phyloP scores from a whole-genome alignment of 1,140 invertebrate genomes.

The Drosophila ficusphila region DNA sequence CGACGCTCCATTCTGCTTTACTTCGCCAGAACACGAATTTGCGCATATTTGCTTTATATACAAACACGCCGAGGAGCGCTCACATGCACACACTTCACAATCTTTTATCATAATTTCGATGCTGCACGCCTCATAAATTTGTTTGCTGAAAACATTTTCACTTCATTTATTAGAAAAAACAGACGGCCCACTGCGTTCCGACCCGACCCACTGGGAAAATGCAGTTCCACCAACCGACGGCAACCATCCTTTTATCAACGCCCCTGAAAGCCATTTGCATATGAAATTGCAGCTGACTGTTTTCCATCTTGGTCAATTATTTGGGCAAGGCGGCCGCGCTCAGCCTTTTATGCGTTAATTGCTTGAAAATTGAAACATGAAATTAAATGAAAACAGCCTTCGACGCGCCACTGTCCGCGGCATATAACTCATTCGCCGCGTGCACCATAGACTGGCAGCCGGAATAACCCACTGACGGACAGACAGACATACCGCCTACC shows the following conservation, averaged over 20 bases:
- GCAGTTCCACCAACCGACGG: constrained; percentile 16
- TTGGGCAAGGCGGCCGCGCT: constrained; percentile 19
- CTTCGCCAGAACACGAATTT: constrained; percentile 78
- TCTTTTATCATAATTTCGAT: constrained; percentile 79
- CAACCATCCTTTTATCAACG: background rate
- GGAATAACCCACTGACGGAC: background rate
- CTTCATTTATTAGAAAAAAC: constrained; percentile 77
- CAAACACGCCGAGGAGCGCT: constrained; percentile 11
- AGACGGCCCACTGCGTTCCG: background rate
- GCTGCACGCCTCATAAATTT: constrained; percentile 76
- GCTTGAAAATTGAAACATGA: constrained; percentile 81
- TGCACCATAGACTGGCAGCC: constrained; percentile 13
- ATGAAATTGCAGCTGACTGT: constrained; percentile 51
- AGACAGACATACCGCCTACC: constrained; percentile 9
- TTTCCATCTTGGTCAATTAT: constrained; percentile 66
- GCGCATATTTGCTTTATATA: constrained; percentile 72
- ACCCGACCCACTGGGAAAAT: constrained; percentile 6
- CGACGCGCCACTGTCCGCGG: constrained; percentile 56
- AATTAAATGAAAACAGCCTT: constrained; percentile 80
- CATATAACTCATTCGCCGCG: constrained; percentile 65
- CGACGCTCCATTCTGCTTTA: constrained; percentile 53
- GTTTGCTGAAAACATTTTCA: constrained; percentile 79
- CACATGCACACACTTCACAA: constrained; percentile 52
- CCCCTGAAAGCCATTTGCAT: constrained; percentile 37
- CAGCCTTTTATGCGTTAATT: constrained; percentile 71